Conservation (phyloP, 2,113 vertebrate species). For the Motacilla alba region DNA sequence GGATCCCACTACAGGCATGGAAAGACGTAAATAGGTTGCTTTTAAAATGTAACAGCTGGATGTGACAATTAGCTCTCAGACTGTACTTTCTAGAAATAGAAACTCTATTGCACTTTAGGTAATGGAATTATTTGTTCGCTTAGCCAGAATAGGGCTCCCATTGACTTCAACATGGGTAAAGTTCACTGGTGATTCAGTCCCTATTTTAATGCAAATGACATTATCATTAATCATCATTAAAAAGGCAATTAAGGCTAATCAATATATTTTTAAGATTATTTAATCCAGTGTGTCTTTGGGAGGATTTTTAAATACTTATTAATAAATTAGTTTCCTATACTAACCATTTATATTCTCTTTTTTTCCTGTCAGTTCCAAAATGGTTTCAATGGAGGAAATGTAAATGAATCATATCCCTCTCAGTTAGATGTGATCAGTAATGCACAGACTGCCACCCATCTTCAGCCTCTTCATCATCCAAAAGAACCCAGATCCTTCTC, state of each 20-base stretch:
- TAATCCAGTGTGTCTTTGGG: not conserved
- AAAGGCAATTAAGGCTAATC: not conserved
- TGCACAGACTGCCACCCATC: constrained; percentile 49
- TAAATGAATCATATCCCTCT: constrained; percentile 67
- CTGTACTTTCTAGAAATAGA: not conserved
- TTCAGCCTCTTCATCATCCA: constrained; percentile 68
- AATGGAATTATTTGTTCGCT: not conserved
- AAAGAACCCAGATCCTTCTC: constrained; percentile 71
- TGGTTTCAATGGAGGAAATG: constrained; percentile 59
- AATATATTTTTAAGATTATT: not conserved
- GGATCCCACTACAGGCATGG: not conserved
- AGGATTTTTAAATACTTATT: not conserved
- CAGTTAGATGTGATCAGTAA: constrained; percentile 62
- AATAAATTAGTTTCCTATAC: not conserved
- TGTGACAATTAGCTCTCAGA: not conserved
- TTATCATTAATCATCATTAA: not conserved
- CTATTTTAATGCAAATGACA: not conserved
- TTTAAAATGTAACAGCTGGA: constrained; percentile 7
- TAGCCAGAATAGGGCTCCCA: not conserved
- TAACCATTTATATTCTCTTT: constrained; percentile 21
- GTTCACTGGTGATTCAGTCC: not conserved
- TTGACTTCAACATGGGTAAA: not conserved
- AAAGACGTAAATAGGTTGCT: not conserved
- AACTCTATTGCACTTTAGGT: not conserved
- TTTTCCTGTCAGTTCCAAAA: constrained; percentile 73